Evolutionary conservation across 53 echinoderm and acorn worm genomes (phyloP), one percentile per base, ranked within the genome.

Genomic region (Echinometra lucunter): DNA sequence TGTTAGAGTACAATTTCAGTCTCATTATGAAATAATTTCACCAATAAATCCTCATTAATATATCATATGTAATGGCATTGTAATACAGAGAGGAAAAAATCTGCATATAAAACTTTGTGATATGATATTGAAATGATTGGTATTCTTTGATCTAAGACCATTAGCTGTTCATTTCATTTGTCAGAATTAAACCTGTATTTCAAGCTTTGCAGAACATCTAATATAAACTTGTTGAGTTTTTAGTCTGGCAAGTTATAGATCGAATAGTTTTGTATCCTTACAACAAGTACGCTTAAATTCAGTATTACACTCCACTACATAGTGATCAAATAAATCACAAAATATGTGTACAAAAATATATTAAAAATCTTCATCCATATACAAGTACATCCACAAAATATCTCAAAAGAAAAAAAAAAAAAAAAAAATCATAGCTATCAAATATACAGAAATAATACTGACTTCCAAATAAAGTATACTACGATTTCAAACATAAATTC

Each of bases 391-490:
- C 34, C 69, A 34, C 38, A 78, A 40, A 21, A 42, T n/a, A n/a
- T n/a, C n/a, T n/a, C n/a, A n/a, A n/a, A n/a, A n/a, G n/a, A n/a
- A n/a, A n/a, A n/a, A n/a, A n/a, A n/a, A n/a, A 6, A 42, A 78
- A 78, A 78, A 40, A 38, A 78, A 18, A 78, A 40, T 78, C 19
- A 78, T 78, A 78, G 38, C 42, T 42, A 78, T 42, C 78, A 78
- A 78, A 78, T 78, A 78, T 78, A 78, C 78, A 78, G 78, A 78
- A 78, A 40, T 19, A 78, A 38, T 19, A 42, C 78, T 40, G 21
- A 78, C 40, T 40, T 78, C 6, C 21, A 4, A 38, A 40, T 6
- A 78, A 18, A 75, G 6, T 40, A 40, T 42, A 19, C 72, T 35
- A 4, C 32, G 72, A 35, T 30, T 35, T 12, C 32, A 63, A 25